phyloP scores from a whole-genome alignment of 2,113 vertebrate species.

The Edolisoma coerulescens region DNA sequence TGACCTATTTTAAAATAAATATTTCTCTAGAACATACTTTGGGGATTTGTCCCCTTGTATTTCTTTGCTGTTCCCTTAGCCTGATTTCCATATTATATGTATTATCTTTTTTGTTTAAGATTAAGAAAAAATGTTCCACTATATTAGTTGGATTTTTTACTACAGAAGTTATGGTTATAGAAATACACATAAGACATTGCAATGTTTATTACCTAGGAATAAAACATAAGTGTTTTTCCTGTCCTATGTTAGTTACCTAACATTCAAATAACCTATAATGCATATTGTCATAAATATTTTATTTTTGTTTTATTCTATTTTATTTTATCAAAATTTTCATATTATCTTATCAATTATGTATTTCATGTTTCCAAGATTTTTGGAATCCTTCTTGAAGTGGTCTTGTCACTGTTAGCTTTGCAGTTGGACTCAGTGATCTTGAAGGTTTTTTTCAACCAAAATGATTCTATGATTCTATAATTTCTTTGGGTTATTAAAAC shows the following conservation, averaged over 20 bases:
- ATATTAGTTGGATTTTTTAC: background rate
- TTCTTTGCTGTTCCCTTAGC: background rate
- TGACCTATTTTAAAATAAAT: background rate
- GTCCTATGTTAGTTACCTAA: background rate
- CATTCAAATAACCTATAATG: background rate
- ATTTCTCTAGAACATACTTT: background rate
- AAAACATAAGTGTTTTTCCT: background rate
- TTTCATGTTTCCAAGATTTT: background rate
- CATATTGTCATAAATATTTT: background rate
- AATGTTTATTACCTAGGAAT: background rate
- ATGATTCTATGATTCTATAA: background rate
- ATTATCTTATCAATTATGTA: background rate
- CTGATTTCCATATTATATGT: background rate
- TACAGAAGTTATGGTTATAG: background rate
- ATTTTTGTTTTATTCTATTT: background rate
- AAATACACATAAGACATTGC: background rate
- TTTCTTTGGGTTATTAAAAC: background rate
- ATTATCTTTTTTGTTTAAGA: background rate
- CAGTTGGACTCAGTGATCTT: fast-evolving
- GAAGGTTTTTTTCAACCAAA: background rate
- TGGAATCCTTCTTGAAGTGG: background rate
- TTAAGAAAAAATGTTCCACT: background rate
- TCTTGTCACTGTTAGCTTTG: background rate
- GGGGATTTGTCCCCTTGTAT: background rate
- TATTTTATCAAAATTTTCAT: background rate